phyloP scores from a whole-genome alignment of 2,888 invertebrate genomes.

The Cerastis leucographa region DNA sequence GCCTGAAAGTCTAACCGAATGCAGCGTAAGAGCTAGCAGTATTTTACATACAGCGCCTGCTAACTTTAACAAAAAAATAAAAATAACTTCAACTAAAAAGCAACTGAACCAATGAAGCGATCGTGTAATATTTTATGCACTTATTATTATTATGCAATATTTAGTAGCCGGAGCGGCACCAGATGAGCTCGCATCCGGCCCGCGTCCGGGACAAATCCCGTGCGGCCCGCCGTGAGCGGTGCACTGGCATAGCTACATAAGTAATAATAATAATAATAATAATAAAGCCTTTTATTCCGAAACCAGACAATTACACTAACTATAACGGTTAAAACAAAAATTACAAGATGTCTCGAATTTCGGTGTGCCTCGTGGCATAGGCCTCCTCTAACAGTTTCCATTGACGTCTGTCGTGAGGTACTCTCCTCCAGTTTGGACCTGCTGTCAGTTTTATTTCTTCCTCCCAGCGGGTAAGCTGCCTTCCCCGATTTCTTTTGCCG shows the following conservation, averaged over 20 bases:
- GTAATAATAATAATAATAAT: too few relatives aligned
- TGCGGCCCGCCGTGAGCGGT: slow-evolving; percentile 28
- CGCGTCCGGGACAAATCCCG: slow-evolving; percentile 48
- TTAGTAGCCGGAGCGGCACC: slow-evolving; percentile 26
- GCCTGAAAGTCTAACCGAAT: neutral
- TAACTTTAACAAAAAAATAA: slow-evolving; percentile 1
- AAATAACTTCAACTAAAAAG: slow-evolving; percentile 14
- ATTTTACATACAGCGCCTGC: neutral
- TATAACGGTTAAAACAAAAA: too few relatives aligned
- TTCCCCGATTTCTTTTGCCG: too few relatives aligned
- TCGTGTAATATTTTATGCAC: slow-evolving; percentile 38
- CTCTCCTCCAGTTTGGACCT: too few relatives aligned
- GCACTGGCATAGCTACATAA: neutral
- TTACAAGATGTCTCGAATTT: too few relatives aligned
- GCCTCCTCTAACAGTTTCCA: too few relatives aligned
- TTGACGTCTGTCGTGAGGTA: too few relatives aligned
- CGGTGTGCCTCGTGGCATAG: too few relatives aligned
- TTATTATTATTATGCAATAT: slow-evolving; percentile 42
- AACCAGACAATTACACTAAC: too few relatives aligned
- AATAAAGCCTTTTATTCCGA: too few relatives aligned
- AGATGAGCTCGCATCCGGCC: slow-evolving; percentile 45
- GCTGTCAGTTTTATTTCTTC: too few relatives aligned
- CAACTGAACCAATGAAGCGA: slow-evolving; percentile 3
- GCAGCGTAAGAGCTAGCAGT: neutral
- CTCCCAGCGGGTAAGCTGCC: too few relatives aligned